Base-by-base conservation (phyloP, 2,888 invertebrate species). In the Oscheius sp. region DNA sequence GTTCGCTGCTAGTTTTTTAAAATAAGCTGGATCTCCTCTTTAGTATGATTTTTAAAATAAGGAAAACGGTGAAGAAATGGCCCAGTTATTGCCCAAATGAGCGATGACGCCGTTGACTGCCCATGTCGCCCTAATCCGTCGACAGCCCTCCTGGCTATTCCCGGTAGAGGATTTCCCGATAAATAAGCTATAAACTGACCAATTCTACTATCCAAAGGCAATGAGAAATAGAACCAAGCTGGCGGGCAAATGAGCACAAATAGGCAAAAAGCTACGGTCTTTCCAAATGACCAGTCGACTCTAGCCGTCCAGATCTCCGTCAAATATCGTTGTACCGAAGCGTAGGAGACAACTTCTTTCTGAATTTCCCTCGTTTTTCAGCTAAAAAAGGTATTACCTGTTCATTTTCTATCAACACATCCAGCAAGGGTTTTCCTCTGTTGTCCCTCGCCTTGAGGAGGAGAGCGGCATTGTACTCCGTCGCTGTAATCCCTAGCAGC, bases 241-340 rank as follows among this genome's bases (percentile, higher is more conserved):
- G 97, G 95, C 49, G 99, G 99, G 89, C 95, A 95, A 70, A 96
- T 91, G 87, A 98, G 93, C 89, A 98, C 95, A 82, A 94, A 92
- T 88, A 96, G 92, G 90, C 99, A 94, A 88, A 99, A 92, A 80
- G 96, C 92, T 89, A 97, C 92, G 86, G 95, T 95, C 91, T 95
- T 94, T 93, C 78, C 95, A 81, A 94, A 94, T 72, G 95, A 93
- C 99, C 98, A 99, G 85, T 94, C 94, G 86, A 99, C 92, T 84
- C 94, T 94, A 76, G 99, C 99, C 89, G 95, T 93, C 99, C 99
- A 99, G 84, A 99, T 93, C 92, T 98, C 97, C 0, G 91, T 90
- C n/a, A 91, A 83, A 77, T 91, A 91, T 66, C 90, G 89, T 83
- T 91, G 91, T 2, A 91, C 90, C 0, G 87, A 85, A 0, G 88